Percentiles rank a stretch among this genome's conserved stretches.
Evolutionary conservation across 1,140 invertebrate species (phyloP).

Genomic region (Watersipora subatra): DNA sequence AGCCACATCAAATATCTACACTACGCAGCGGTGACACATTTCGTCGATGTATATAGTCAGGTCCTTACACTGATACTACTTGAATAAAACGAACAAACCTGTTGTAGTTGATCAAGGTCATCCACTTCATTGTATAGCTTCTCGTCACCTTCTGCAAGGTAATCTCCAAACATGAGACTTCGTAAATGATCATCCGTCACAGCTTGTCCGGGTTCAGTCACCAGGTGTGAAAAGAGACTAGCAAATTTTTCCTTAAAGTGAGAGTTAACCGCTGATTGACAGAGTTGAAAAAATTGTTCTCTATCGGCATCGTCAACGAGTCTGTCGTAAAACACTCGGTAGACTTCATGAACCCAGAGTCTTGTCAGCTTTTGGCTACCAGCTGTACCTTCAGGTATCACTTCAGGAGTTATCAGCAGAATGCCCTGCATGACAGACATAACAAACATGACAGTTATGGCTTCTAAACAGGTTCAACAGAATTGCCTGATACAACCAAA

Average conservation of each 20-base stretch:
- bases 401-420: constrained; percentile 25
- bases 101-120: constrained; percentile 47
- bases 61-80: too few relatives aligned
- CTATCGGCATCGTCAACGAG: constrained; percentile 33
- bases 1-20: too few relatives aligned
- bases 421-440: constrained; percentile 33
- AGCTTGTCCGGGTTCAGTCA: constrained; percentile 17
- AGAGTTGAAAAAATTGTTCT: constrained; percentile 28
- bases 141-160: constrained; percentile 60
- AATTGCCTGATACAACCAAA: too few relatives aligned
- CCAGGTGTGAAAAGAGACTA: constrained; percentile 28
- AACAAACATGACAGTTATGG: neutral
- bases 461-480: too few relatives aligned
- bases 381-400: constrained; percentile 19
- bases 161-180: constrained; percentile 78
- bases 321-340: constrained; percentile 39
- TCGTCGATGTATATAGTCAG: too few relatives aligned
- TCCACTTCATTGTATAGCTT: constrained; percentile 74
- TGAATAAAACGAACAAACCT: too few relatives aligned
- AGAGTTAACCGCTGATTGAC: constrained; percentile 34
- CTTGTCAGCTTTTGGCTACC: constrained; percentile 29
- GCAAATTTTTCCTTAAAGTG: constrained; percentile 25
- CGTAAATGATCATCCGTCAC: constrained; percentile 54
- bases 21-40: too few relatives aligned
- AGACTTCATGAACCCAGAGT: constrained; percentile 40